Conservation (phyloP, 2,113 vertebrate species). For the Gallinago paraguaiae region DNA sequence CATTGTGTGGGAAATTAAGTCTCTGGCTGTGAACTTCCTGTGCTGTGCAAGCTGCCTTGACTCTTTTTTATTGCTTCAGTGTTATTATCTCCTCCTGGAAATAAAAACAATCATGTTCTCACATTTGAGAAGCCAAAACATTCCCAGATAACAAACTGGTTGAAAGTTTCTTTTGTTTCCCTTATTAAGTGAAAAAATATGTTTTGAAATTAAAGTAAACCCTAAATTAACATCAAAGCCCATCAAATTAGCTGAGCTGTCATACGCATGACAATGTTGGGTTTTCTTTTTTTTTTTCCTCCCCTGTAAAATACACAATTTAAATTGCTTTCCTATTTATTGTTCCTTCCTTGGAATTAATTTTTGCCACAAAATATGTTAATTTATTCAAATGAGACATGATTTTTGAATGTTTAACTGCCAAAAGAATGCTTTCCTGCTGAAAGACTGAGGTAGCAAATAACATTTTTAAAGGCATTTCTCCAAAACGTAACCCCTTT, state of each 20-base stretch:
- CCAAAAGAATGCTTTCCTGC: conserved; percentile 59
- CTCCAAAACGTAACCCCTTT: background rate
- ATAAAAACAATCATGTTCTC: conserved; percentile 86
- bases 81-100: conserved; percentile 86
- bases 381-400: conserved; percentile 80
- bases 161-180: conserved; percentile 83
- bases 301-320: conserved; percentile 61
- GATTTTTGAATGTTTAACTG: conserved; percentile 66
- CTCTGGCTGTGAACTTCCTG: conserved; percentile 89
- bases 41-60: conserved; percentile 82
- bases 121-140: conserved; percentile 84
- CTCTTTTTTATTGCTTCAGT: conserved; percentile 84
- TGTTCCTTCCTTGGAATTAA: conserved; percentile 73
- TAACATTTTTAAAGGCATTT: conserved; percentile 1
- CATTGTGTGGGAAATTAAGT: conserved; percentile 91
- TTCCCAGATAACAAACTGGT: conserved; percentile 81
- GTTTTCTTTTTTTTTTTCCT: background rate
- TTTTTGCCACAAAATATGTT: conserved; percentile 74
- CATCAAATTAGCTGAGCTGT: conserved; percentile 73
- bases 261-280: conserved; percentile 57
- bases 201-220: conserved; percentile 79
- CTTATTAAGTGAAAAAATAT: conserved; percentile 82
- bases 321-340: conserved; percentile 76
- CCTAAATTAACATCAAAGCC: conserved; percentile 76
- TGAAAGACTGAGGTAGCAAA: conserved; percentile 54